These are phyloP conservation scores for Sabatieria punctata DNA, from an alignment of 2,888 invertebrate genomes.

Conservation along the genomic window DNA sequence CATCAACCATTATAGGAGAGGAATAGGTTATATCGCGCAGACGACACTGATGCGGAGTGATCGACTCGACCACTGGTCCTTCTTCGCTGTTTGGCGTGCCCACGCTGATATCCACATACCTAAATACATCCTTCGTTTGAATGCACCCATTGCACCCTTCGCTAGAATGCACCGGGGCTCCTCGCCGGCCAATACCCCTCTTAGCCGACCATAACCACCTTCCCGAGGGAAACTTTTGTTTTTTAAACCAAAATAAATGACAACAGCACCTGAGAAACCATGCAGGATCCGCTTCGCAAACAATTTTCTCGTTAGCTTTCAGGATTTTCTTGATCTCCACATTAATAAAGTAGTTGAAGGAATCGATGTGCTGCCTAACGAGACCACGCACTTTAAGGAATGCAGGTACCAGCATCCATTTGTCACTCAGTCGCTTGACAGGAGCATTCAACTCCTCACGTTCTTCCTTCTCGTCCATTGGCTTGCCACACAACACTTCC, in stretches of 20 bases:
- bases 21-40: slow-evolving; percentile 91
- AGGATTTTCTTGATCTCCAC: slow-evolving; percentile 45
- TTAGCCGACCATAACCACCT: no score
- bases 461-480: no score
- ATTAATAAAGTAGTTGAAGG: slow-evolving; percentile 94
- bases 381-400: slow-evolving; percentile 84
- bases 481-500: no score
- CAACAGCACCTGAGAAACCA: slow-evolving; percentile 2
- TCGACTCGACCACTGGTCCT: slow-evolving; percentile 45
- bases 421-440: slow-evolving; percentile 46
- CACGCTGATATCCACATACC: slow-evolving; percentile 78
- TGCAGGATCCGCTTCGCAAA: slow-evolving; percentile 67
- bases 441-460: no score
- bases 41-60: slow-evolving; percentile 45
- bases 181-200: no score
- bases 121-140: slow-evolving; percentile 31
- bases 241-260: slow-evolving; percentile 1
- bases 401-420: slow-evolving; percentile 86
- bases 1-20: slow-evolving; percentile 89
- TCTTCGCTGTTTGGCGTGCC: slow-evolving; percentile 86
- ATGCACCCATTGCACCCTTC: no score
- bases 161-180: no score
- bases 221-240: no score
- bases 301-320: slow-evolving; percentile 69
- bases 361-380: slow-evolving; percentile 94